Evolutionary conservation across 1,140 invertebrate genomes (phyloP), one percentile per base, ranked within the genome.

Genomic region (Plutomurus gul): DNA sequence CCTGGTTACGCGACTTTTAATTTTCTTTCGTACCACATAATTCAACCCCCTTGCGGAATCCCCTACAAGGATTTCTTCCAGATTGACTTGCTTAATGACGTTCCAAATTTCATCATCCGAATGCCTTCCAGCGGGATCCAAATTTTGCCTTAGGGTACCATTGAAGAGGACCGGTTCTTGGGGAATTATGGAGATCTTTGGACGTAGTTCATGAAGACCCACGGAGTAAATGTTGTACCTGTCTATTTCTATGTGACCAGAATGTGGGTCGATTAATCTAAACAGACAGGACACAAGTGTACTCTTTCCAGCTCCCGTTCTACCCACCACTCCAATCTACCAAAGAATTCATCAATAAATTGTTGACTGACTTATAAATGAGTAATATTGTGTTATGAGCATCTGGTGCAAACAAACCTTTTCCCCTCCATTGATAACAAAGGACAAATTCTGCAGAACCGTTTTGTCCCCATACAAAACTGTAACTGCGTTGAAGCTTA

Each of bases 101-200:
- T 89, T 90, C 90, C 92, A 93, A 75, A 98, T 88, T 84, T 96
- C 92, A 3, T 87, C 85, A 86, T 97, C 95, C 36, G 88, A 85
- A 84, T 91, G 90, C 73, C 90, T 87, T 18, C 88, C 87, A 22
- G 92, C 86, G 0, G 96, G 96, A 87, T 97, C 95, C 37, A 99
- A 86, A 88, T 99, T 99, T 84, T 96, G 93, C 73, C 94, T 88
- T 13, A 99, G 87, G 1, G 91, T 93, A 1, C 95, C 96, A 85
- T 89, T 88, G 87, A 98, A 99, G 46, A 99, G 87, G 85, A 98
- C 96, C 7, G 96, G 95, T 85, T 96, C 94, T 88, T 99, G 97
- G 0, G 96, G 95, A 84, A 99, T 97, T 82, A 97, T 92, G 20
- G 94, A 93, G 47, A 78, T 85, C 16, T 71, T 72, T 20, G 70